phyloP scores from a whole-genome alignment of 2,797 vertebrate species.

The Macropodus opercularis region DNA sequence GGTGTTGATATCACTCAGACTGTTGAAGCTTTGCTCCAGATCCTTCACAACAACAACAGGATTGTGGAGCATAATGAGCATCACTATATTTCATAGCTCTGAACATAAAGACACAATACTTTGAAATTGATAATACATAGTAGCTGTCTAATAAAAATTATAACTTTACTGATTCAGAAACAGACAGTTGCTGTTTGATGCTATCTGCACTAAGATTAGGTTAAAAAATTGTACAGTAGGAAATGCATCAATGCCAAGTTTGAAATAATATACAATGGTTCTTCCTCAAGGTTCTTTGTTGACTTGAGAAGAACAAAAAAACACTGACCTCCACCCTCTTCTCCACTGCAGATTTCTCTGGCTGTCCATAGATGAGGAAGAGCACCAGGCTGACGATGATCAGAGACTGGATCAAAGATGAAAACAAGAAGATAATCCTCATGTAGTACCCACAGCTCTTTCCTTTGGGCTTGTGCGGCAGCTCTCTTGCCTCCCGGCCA shows the following conservation, averaged over 20 bases:
- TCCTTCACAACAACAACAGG: conserved; percentile 62
- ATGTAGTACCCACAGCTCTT: conserved; percentile 90
- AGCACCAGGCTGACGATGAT: conserved; percentile 95
- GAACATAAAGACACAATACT: background rate
- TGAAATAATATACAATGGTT: background rate
- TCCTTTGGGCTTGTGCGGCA: conserved; percentile 57
- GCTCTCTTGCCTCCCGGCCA: conserved; percentile 71
- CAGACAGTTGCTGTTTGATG: background rate
- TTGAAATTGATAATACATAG: background rate
- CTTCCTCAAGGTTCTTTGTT: background rate
- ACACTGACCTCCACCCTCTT: conserved; percentile 72
- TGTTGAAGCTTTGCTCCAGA: conserved; percentile 76
- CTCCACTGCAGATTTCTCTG: conserved; percentile 81
- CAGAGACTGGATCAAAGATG: conserved; percentile 93
- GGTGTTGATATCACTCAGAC: conserved; percentile 65
- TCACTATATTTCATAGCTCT: conserved; percentile 1
- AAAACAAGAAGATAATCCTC: conserved; percentile 91
- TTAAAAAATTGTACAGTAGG: no score
- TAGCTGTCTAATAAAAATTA: no score
- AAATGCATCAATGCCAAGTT: background rate
- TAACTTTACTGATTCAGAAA: background rate
- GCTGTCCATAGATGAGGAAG: conserved; percentile 93
- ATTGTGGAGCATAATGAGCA: conserved; percentile 11
- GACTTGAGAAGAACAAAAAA: background rate
- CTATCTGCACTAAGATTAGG: background rate